Evolutionary conservation across 2,113 vertebrate species (phyloP).

Genomic region (Excalfactoria chinensis): DNA sequence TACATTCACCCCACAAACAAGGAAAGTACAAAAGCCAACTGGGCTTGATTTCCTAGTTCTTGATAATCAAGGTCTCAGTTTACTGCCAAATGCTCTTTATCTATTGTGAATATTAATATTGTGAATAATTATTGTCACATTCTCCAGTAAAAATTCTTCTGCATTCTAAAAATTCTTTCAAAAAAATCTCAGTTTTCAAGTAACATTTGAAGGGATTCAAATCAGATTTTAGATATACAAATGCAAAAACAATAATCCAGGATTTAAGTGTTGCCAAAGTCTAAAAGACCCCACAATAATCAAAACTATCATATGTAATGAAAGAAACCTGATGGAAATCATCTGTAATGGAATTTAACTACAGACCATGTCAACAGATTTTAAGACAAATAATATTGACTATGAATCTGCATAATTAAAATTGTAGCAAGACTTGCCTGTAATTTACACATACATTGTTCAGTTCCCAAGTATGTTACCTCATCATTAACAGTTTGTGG

Average conservation of each 20-base stretch:
- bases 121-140: background rate
- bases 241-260: background rate
- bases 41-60: background rate
- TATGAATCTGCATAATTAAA: conserved; percentile 75
- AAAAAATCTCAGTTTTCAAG: background rate
- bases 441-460: conserved; percentile 72
- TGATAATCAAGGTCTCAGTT: background rate
- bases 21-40: background rate
- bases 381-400: conserved; percentile 76
- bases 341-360: conserved; percentile 57
- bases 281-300: background rate
- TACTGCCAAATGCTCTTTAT: background rate
- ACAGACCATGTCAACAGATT: conserved; percentile 31
- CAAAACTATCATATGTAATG: background rate
- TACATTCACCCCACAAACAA: background rate
- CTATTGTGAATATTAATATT: background rate
- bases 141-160: background rate
- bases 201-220: background rate
- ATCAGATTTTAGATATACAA: background rate
- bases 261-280: background rate
- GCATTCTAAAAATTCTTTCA: background rate
- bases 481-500: conserved; percentile 6
- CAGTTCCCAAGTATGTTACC: conserved; percentile 38
- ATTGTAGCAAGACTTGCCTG: conserved; percentile 65
- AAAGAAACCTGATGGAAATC: conserved; percentile 4